phyloP scores from a whole-genome alignment of 2,888 invertebrate species.

The Rhorus exstirpatorius region DNA sequence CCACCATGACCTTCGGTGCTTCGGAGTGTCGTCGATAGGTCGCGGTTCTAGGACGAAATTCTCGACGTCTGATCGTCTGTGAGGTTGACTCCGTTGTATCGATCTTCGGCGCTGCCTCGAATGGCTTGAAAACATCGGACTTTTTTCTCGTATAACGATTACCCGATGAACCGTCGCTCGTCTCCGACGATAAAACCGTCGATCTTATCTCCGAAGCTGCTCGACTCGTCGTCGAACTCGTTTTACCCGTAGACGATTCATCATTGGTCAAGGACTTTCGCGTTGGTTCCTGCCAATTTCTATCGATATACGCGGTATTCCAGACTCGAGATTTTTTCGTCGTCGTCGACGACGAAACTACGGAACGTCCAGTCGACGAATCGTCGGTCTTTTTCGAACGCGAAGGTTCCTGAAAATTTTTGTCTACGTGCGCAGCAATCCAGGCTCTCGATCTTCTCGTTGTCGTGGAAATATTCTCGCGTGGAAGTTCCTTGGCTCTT shows the following conservation, averaged over 20 bases:
- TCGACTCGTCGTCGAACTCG: slow-evolving; percentile 40
- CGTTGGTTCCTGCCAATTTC: slow-evolving; percentile 68
- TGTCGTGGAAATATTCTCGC: slow-evolving; percentile 54
- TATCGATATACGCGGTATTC: slow-evolving; percentile 67
- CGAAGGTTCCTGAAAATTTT: slow-evolving; percentile 63
- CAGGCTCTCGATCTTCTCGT: slow-evolving; percentile 64
- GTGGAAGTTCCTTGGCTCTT: slow-evolving; percentile 59
- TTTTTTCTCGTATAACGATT: slow-evolving; percentile 75
- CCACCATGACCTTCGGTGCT: slow-evolving; percentile 67
- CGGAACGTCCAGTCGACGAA: slow-evolving; percentile 38
- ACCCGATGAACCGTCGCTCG: slow-evolving; percentile 45
- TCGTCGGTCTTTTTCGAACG: slow-evolving; percentile 29
- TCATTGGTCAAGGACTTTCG: slow-evolving; percentile 45
- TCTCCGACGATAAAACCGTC: slow-evolving; percentile 62
- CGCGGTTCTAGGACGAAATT: slow-evolving; percentile 82
- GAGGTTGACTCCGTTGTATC: slow-evolving; percentile 36
- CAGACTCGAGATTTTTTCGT: slow-evolving; percentile 66
- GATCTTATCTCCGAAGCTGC: slow-evolving; percentile 9
- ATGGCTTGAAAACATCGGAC: slow-evolving; percentile 64
- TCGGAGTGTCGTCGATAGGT: slow-evolving; percentile 83
- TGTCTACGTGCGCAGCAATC: slow-evolving; percentile 63
- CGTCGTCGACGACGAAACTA: slow-evolving; percentile 25
- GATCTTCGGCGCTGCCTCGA: slow-evolving; percentile 56
- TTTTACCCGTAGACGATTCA: slow-evolving; percentile 41
- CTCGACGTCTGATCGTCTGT: slow-evolving; percentile 69